Evolutionary conservation across 2,797 vertebrate species (phyloP), one percentile per base, ranked within the genome.

Genomic region (Ctenosaura bakeri): DNA sequence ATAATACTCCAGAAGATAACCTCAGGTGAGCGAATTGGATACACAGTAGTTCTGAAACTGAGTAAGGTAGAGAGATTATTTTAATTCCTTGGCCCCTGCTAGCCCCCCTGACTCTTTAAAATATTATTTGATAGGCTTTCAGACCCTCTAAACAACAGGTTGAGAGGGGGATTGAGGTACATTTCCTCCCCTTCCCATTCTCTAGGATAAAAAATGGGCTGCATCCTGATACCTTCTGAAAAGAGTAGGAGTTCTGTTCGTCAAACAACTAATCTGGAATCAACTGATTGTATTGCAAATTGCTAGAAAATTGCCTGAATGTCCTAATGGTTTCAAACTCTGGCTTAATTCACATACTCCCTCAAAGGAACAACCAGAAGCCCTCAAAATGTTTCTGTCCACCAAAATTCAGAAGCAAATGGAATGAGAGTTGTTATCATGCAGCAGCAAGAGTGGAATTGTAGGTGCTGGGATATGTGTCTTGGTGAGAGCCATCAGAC

Each of bases 1-100:
- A 2, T 32, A 88, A 35, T 78, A 78, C 59, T 50, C 54, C 74
- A 90, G 38, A 73, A 89, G 76, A 13, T 52, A 92, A 78, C 71
- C 0, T 86, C 80, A 86, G 90, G 93, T 10, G 18, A 0, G 1
- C 83, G 50, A 12, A 24, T 54, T 80, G 50, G 78, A 32, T 80
- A 16, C 24, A 32, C 29, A 80, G n/a, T 35, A n/a, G n/a, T 73
- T n/a, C 13, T 73, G 71, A 35, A 74, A 35, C 5, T 18, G 35
- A 20, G 73, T 2, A 35, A 35, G 5, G 16, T 2, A 18, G n/a
- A 35, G 9, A 13, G 35, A 38, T 74, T 35, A 18, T 20, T 16
- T 8, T 20, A 18, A 38, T 74, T 74, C n/a, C 32, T 73, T 26
- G 13, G 1, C n/a, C n/a, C 32, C 26, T 13, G 10, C 71, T 18